Evolutionary conservation across 2,888 invertebrate genomes (phyloP).

Genomic region (Polia nebulosa): DNA sequence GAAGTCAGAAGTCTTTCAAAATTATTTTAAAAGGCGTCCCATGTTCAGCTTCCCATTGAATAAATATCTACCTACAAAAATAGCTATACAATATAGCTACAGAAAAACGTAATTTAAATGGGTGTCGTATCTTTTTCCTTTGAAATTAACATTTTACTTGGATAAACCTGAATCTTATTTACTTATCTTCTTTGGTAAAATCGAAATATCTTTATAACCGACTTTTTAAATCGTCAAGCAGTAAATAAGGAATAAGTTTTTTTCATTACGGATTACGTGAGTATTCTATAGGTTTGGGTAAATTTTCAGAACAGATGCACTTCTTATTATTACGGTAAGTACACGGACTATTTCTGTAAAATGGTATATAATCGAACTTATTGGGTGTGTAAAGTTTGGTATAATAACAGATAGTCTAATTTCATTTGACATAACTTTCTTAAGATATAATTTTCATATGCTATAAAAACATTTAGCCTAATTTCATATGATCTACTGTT

Average conservation of each 20-base stretch:
- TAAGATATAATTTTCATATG: too few species aligned
- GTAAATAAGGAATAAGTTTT: neutral
- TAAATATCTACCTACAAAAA: rapidly evolving
- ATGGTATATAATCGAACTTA: too few species aligned
- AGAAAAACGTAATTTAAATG: neutral
- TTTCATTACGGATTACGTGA: neutral
- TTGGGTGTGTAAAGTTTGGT: too few species aligned
- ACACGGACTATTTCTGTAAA: too few species aligned
- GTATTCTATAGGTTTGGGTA: neutral
- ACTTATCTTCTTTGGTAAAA: neutral
- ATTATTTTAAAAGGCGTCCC: too few species aligned
- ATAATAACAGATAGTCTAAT: too few species aligned
- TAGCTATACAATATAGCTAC: neutral
- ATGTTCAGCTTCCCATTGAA: neutral
- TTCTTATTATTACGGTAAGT: too few species aligned
- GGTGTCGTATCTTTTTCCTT: neutral
- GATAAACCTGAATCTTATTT: neutral
- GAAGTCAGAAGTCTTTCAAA: too few species aligned
- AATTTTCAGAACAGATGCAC: too few species aligned
- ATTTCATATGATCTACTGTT: too few species aligned
- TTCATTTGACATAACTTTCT: too few species aligned
- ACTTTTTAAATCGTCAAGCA: neutral
- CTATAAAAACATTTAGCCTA: too few species aligned
- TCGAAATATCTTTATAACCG: neutral
- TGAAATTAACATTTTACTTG: neutral